Evolutionary conservation across 2,888 invertebrate species (phyloP).

Genomic region (Apodemia zela): DNA sequence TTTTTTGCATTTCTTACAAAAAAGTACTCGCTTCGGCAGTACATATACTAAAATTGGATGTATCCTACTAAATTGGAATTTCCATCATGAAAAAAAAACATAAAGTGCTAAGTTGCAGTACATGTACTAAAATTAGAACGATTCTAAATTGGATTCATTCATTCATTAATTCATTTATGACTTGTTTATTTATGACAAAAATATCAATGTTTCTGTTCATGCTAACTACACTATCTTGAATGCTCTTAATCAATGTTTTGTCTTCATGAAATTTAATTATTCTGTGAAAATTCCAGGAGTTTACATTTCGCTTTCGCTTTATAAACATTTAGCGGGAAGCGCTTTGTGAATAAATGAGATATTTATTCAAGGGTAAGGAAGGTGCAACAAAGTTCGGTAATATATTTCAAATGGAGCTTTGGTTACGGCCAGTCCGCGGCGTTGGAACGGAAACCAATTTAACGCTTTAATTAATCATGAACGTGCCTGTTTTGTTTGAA

Average conservation of each 20-base stretch:
- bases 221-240: not conserved
- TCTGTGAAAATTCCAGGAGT: slow-evolving; percentile 12
- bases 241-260: slow-evolving; percentile 8
- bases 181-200: no score
- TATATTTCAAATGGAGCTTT: slow-evolving; percentile 11
- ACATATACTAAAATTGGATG: no score
- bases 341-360: slow-evolving; percentile 15
- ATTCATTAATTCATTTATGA: no score
- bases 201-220: no score
- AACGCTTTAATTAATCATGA: not conserved
- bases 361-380: slow-evolving; percentile 9
- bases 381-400: slow-evolving; percentile 11
- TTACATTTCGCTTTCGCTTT: slow-evolving; percentile 11
- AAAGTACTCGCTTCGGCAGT: no score
- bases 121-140: no score
- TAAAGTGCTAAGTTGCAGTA: no score
- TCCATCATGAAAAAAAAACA: no score
- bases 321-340: slow-evolving; percentile 13
- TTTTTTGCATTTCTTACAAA: no score
- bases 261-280: slow-evolving; percentile 13
- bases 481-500: not conserved
- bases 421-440: not conserved
- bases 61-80: no score
- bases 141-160: no score
- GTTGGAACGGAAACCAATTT: not conserved